These are phyloP conservation scores for Lasioglossum vierecki DNA, from an alignment of 2,888 invertebrate genomes.

Conservation along the genomic window DNA sequence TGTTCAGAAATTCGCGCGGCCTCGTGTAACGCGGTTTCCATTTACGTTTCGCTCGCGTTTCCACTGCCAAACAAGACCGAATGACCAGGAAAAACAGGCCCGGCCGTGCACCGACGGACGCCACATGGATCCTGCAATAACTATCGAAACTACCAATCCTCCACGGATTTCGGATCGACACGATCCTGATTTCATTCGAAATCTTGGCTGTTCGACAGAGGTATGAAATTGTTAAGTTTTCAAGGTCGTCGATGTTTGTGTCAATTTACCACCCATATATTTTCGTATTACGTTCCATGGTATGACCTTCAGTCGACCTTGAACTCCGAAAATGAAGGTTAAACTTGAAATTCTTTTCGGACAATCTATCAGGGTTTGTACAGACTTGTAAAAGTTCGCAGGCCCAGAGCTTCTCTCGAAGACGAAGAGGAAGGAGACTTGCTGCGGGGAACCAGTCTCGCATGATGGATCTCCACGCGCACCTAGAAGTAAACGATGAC, in stretches of 20 bases:
- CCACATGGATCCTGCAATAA: neutral
- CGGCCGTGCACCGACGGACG: neutral
- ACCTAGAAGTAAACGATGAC: neutral
- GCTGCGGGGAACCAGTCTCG: neutral
- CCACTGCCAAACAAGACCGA: slow-evolving; percentile 17
- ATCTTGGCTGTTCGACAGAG: neutral
- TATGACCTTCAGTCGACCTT: too few relatives aligned
- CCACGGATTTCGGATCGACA: neutral
- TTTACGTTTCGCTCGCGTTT: slow-evolving; percentile 10
- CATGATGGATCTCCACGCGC: neutral
- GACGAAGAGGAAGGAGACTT: neutral
- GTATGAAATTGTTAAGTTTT: too few relatives aligned
- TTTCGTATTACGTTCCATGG: too few relatives aligned
- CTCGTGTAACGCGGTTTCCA: slow-evolving; percentile 48
- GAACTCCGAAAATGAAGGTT: too few relatives aligned
- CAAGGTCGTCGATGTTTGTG: too few relatives aligned
- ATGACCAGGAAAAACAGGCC: slow-evolving; percentile 39
- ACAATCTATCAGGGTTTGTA: too few relatives aligned
- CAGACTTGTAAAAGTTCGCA: too few relatives aligned
- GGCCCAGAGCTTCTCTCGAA: neutral
- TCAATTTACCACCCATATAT: too few relatives aligned
- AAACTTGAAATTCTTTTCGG: too few relatives aligned
- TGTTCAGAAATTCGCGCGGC: slow-evolving; percentile 42
- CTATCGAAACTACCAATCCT: neutral
- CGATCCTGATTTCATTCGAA: neutral